Conservation (phyloP, 2,113 vertebrate species). For the Acrocephalus arundinaceus region DNA sequence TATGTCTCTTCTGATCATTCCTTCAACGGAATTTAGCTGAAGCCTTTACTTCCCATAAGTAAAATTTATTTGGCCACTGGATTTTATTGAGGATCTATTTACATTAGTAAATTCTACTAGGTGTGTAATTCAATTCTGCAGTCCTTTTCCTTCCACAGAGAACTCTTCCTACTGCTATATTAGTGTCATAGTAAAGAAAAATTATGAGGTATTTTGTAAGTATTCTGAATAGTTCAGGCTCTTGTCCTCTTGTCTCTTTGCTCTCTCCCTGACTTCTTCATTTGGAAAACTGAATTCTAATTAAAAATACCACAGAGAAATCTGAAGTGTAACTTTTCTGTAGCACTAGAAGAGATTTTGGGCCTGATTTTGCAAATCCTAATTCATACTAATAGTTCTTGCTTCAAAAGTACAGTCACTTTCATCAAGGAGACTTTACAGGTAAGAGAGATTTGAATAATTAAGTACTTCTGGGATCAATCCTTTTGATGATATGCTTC, state of each 20-base stretch:
- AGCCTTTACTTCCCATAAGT: not conserved
- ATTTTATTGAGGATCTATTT: not conserved
- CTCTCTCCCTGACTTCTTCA: conserved; percentile 9
- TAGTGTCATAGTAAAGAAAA: not conserved
- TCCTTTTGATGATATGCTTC: not conserved
- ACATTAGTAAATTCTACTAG: not conserved
- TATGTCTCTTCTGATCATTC: not conserved
- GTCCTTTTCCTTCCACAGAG: not conserved
- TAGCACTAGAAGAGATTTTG: not conserved
- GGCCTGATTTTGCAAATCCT: not conserved
- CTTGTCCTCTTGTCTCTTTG: not conserved
- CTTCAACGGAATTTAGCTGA: not conserved
- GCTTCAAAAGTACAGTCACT: not conserved
- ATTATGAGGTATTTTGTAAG: not conserved
- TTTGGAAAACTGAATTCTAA: not conserved
- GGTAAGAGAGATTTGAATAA: not conserved
- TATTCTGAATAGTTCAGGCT: not conserved
- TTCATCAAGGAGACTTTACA: not conserved
- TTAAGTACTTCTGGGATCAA: not conserved
- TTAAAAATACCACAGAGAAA: not conserved
- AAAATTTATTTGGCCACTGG: not conserved
- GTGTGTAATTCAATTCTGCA: not conserved
- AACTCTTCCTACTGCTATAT: not conserved
- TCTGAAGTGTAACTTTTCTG: not conserved
- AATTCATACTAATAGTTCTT: not conserved